Conservation (phyloP, 1,140 invertebrate species). For the Tigriopus japonicus region DNA sequence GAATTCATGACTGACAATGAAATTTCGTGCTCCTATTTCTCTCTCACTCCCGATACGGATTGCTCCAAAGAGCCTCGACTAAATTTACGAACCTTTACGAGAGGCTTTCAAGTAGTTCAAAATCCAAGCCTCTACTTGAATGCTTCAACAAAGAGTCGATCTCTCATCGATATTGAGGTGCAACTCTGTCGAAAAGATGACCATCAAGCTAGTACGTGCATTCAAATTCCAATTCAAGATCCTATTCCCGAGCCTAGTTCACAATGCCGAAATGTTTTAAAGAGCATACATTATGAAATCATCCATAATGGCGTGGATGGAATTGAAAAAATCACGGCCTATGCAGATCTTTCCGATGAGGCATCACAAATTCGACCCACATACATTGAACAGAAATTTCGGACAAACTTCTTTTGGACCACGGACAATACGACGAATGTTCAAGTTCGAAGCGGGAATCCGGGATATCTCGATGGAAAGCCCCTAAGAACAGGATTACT, state of each 20-base stretch:
- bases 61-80: no score
- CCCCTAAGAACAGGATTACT: background rate
- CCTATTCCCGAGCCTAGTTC: background rate
- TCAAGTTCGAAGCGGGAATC: background rate
- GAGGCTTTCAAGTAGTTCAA: background rate
- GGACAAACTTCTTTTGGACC: background rate
- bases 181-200: background rate
- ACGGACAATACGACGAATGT: background rate
- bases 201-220: background rate
- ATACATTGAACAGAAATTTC: background rate
- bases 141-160: background rate
- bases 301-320: background rate
- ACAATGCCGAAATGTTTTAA: background rate
- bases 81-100: no score
- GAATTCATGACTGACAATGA: background rate
- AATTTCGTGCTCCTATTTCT: background rate
- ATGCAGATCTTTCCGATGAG: background rate
- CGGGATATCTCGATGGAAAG: background rate
- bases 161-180: background rate
- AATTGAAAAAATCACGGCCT: background rate
- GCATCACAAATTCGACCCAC: background rate
- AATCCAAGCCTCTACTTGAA: background rate
- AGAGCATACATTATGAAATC: background rate
- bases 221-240: background rate
- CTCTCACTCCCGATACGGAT: background rate